Evolutionary conservation across 1,140 invertebrate genomes (phyloP).

Genomic region (Antheraea mylitta): DNA sequence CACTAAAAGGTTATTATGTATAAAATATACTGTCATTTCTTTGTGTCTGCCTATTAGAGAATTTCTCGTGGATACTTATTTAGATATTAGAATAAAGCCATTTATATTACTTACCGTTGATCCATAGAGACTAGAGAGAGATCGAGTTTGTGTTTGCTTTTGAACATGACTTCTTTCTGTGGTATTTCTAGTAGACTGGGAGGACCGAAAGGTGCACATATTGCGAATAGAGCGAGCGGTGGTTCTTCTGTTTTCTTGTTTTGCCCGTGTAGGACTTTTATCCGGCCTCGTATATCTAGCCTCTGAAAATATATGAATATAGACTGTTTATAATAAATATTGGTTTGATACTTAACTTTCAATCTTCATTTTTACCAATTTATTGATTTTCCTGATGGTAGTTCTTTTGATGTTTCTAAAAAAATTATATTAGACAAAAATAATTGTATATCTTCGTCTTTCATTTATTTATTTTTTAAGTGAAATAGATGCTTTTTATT

Average conservation of each 20-base stretch:
- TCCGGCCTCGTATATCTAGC: constrained; percentile 97
- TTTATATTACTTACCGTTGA: constrained; percentile 83
- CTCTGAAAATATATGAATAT: constrained; percentile 83
- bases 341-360: no score
- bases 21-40: not conserved
- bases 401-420: no score
- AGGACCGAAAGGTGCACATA: constrained; percentile 98
- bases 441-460: no score
- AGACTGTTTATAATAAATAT: no score
- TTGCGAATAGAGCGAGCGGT: constrained; percentile 95
- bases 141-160: constrained; percentile 99
- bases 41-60: not conserved
- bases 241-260: constrained; percentile 96
- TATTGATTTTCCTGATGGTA: no score
- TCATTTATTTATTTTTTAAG: no score
- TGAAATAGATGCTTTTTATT: no score
- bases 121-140: constrained; percentile 98
- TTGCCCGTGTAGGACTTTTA: constrained; percentile 97
- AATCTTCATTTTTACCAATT: no score
- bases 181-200: constrained; percentile 93
- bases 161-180: constrained; percentile 98
- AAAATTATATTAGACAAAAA: no score
- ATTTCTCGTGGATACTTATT: not conserved
- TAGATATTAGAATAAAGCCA: not conserved
- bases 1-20: no score